A percentile compares a stretch with the other conserved stretches of the same genome.
Conservation (phyloP, 1,140 invertebrate species). For the Adoxophyes honmai region DNA sequence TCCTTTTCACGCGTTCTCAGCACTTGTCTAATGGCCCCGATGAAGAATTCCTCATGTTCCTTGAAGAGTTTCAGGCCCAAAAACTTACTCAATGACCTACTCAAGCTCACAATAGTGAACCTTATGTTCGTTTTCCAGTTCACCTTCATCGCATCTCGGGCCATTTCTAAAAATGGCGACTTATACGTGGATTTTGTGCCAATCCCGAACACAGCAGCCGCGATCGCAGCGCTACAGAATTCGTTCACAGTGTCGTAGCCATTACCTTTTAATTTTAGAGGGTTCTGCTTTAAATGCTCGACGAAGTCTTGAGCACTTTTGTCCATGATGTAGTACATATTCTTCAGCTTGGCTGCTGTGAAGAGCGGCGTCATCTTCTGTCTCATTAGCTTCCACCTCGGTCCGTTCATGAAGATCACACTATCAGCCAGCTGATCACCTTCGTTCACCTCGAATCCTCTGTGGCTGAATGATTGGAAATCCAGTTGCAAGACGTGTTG, state of each 20-base stretch:
- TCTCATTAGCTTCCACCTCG: constrained; percentile 61
- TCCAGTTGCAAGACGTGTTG: constrained; percentile 73
- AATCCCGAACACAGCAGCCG: constrained; percentile 39
- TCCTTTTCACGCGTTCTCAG: constrained; percentile 31
- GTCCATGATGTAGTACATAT: constrained; percentile 59
- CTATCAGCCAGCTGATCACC: constrained; percentile 58
- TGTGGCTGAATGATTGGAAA: constrained; percentile 64
- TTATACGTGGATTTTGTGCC: constrained; percentile 32
- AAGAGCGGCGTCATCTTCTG: constrained; percentile 57
- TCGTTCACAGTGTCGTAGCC: constrained; percentile 29
- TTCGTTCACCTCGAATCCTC: constrained; percentile 41
- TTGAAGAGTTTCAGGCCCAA: constrained; percentile 34
- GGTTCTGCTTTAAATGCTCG: constrained; percentile 26
- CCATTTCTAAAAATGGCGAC: constrained; percentile 37
- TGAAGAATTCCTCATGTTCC: constrained; percentile 36
- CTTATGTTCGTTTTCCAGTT: constrained; percentile 17
- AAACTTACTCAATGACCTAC: constrained; percentile 18
- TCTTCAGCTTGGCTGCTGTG: constrained; percentile 65
- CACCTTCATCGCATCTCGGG: constrained; percentile 4
- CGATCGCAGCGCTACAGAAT: constrained; percentile 35
- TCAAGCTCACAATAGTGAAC: constrained; percentile 24
- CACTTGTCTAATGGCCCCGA: constrained; percentile 38
- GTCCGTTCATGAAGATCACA: constrained; percentile 55
- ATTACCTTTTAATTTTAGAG: constrained; percentile 16
- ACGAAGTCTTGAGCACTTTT: constrained; percentile 39